Evolutionary conservation across 92 coral and sea anemone genomes (phyloP).

Genomic region (Pocillopora grandis): DNA sequence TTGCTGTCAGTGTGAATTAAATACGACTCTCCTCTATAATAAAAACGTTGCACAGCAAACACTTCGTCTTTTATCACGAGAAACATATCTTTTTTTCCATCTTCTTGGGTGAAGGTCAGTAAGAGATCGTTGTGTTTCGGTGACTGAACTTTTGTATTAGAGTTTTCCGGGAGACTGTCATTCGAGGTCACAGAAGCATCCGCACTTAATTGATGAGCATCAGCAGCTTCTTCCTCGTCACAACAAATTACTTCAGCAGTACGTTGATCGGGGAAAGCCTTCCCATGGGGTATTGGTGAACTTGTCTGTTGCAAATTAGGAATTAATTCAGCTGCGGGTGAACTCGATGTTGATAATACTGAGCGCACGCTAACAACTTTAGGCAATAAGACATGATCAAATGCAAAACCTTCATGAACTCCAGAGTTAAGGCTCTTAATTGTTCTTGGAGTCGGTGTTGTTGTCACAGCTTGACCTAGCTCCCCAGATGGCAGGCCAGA

Average conservation of each 20-base stretch:
- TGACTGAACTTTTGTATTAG: background rate
- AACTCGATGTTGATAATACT: constrained; percentile 2
- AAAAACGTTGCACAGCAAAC: constrained; percentile 15
- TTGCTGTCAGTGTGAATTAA: constrained; percentile 19
- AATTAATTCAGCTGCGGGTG: background rate
- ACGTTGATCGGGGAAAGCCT: background rate
- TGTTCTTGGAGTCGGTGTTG: constrained; percentile 16
- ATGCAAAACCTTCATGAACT: constrained; percentile 54
- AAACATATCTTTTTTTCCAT: constrained; percentile 22
- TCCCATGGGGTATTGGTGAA: background rate
- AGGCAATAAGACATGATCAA: constrained; percentile 59
- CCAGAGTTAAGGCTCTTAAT: background rate
- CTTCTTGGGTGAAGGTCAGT: constrained; percentile 5
- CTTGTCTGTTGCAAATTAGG: background rate
- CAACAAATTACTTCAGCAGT: background rate
- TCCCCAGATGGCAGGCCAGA: background rate
- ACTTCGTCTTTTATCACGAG: constrained; percentile 27
- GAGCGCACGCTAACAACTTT: constrained; percentile 58
- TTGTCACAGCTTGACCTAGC: background rate
- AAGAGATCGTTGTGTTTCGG: background rate
- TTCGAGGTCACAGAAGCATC: background rate
- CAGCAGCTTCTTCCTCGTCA: background rate
- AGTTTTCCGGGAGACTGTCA: background rate
- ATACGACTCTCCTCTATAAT: constrained; percentile 24
- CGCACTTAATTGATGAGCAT: background rate